These are phyloP conservation scores for Heliconius hermathena DNA, from an alignment of 1,140 invertebrate species.

Conservation along the genomic window DNA sequence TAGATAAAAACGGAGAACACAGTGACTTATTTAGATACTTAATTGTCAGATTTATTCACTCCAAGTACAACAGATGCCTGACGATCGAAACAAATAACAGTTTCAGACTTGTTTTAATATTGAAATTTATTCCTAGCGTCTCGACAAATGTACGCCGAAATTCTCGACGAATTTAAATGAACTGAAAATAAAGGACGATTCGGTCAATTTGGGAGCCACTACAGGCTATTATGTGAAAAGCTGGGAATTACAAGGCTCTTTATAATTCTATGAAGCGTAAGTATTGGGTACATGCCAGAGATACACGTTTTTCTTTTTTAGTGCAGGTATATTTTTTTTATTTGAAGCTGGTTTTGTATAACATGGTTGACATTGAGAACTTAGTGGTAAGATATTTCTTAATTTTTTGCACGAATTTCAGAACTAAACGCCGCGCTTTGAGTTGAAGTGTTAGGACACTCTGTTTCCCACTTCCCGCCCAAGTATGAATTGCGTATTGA, in stretches of 20 bases:
- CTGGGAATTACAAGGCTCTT: constrained; percentile 5
- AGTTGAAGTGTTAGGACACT: too few species aligned
- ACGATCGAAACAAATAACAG: neutral
- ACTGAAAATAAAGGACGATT: constrained; percentile 12
- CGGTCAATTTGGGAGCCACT: constrained; percentile 11
- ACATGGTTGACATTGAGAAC: too few species aligned
- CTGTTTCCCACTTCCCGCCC: too few species aligned
- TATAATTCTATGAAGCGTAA: constrained; percentile 8
- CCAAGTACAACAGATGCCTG: neutral
- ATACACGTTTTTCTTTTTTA: too few species aligned
- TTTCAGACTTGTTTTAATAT: constrained; percentile 1
- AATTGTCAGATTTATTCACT: neutral
- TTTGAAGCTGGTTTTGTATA: too few species aligned
- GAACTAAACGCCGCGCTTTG: too few species aligned
- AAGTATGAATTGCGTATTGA: too few species aligned
- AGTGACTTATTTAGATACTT: too few species aligned
- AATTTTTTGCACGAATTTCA: too few species aligned
- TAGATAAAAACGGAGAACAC: too few species aligned
- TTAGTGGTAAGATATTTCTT: too few species aligned
- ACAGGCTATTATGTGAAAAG: constrained; percentile 6
- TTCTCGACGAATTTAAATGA: constrained; percentile 1
- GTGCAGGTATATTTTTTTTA: too few species aligned
- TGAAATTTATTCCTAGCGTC: constrained; percentile 7
- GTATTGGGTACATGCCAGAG: neutral
- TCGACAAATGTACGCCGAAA: constrained; percentile 11